Evolutionary conservation across 2,797 vertebrate genomes (phyloP).

Genomic region (Myotis vivesi): DNA sequence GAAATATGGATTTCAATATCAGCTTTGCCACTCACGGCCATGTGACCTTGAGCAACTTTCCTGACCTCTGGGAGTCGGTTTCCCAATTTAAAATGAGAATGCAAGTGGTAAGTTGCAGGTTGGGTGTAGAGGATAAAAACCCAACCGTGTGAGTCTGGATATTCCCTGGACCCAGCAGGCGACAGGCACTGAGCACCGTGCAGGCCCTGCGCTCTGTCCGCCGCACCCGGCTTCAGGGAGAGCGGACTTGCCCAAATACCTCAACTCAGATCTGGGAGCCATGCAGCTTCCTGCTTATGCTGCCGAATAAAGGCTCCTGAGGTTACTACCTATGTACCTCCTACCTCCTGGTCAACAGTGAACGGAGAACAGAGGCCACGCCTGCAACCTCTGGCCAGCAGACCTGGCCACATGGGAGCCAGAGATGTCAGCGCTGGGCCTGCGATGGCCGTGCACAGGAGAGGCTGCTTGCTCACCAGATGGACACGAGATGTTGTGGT

Average conservation of each 20-base stretch:
- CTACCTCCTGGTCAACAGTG: background rate
- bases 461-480: background rate
- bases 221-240: background rate
- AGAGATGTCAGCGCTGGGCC: too few relatives aligned
- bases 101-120: background rate
- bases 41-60: background rate
- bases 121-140: background rate
- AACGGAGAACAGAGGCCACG: background rate
- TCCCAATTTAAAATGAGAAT: background rate
- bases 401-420: too few relatives aligned
- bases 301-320: background rate
- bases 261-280: background rate
- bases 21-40: background rate
- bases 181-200: too few relatives aligned
- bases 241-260: background rate
- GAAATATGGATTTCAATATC: background rate
- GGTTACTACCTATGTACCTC: background rate
- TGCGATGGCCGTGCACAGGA: too few relatives aligned
- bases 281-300: background rate
- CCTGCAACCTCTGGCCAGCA: background rate
- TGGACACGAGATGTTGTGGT: background rate
- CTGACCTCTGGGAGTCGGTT: constrained; percentile 5
- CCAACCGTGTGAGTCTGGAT: too few relatives aligned
- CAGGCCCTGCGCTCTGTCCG: background rate
- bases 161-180: too few relatives aligned